Evolutionary conservation across 2,797 vertebrate genomes (phyloP), one percentile per base, ranked within the genome.

Genomic region (Chelon auratus): DNA sequence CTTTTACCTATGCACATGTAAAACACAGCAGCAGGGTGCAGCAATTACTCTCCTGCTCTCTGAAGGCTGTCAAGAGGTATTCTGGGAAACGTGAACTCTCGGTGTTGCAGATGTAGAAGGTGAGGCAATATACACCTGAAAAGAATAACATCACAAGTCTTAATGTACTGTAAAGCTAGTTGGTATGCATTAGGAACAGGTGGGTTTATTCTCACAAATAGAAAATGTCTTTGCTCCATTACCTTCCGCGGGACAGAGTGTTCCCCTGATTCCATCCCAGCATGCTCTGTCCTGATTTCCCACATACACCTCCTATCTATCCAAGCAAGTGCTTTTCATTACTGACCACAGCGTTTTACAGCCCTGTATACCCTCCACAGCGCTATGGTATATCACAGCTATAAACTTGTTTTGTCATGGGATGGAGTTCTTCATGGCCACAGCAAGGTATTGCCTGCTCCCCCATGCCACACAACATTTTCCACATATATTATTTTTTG

Each of bases 361-460:
- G 43, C 60, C 68, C 59, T 6, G 22, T 71, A 54, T 61, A 61
- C 52, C 11, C 24, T 20, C 64, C 24, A 30, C 13, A 54, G 54
- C 72, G 58, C 52, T 40, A 24, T 56, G 43, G 6, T 20, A 71
- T 20, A 57, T 62, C 37, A 65, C 36, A 60, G 63, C 75, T 69
- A 62, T 82, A 62, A 77, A 79, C 40, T 18, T 52, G 58, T 70
- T 78, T 73, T 53, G 52, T 58, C 58, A 30, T 39, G 48, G 45
- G 69, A 63, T 20, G 26, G 24, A 47, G 64, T 24, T 55, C 26
- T 58, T 52, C 33, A 61, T 51, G 17, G 39, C 33, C 33, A 60
- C 40, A 48, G n/a, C 33, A 39, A 26, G 36, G 50, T 61, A 68
- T 47, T 45, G 12, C 59, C 42, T 39, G 5, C 40, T 54, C 51